Base-by-base conservation (phyloP, 2,113 vertebrate genomes). In the Entomyzon cyanotis region DNA sequence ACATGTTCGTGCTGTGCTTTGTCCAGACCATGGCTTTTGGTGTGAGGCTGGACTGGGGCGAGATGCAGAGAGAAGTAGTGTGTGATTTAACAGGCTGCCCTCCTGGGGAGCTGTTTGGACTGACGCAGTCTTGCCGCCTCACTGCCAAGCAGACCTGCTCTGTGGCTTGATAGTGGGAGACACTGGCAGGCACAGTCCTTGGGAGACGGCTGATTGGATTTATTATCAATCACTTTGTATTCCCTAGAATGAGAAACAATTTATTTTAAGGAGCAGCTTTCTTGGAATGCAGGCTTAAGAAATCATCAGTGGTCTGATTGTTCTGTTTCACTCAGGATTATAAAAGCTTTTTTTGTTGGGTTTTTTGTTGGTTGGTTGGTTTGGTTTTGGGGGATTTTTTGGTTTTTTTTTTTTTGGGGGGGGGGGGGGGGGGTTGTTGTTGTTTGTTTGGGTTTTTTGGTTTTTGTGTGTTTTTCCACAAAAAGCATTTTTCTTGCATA, bases 171-270 rank as follows among this genome's bases (percentile, higher is more conserved):
- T 37, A 35, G 11, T 7, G 23, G 58, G 79, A 84, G 76, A 58
- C 25, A 2, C 42, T 78, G 88, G 79, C 64, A 90, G 64, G 64
- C 35, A 21, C 41, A 12, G 78, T 81, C 52, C 52, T 63, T 79
- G 10, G 18, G 82, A 55, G 82, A 30, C 0, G 1, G 37, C 25
- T 62, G 41, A 24, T 74, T 64, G 80, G 64, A 75, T 94, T 92
- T 92, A 86, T 94, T 90, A 49, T 56, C 80, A 65, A 7, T 82
- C 52, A 22, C 75, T 93, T 86, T 84, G 69, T 90, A 78, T 90
- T 84, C 92, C n/a, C 73, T 59, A 53, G 88, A 90, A 84, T 73
- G 53, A 82, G 71, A 70, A 81, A 78, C 70, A 25, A 90, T 69
- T 89, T 94, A 67, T 86, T 94, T 90, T 73, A 84, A 95, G 79